Conservation (phyloP, 2,888 invertebrate genomes). For the Campoletis raptor region DNA sequence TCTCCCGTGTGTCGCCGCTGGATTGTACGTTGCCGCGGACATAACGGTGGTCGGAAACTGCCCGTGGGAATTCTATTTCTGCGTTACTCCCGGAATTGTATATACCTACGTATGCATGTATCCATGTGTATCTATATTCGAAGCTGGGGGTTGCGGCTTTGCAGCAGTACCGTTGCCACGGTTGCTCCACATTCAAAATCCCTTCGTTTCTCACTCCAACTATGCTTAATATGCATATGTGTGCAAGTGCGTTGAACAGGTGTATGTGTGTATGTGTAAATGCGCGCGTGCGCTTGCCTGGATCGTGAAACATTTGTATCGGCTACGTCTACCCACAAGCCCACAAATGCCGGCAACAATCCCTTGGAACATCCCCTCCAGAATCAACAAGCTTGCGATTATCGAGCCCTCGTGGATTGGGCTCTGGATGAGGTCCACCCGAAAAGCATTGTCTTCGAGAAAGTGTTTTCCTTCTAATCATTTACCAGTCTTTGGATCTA, state of each 20-base stretch:
- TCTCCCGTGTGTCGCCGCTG: slow-evolving; percentile 42
- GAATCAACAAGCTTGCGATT: slow-evolving; percentile 23
- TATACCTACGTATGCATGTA: neutral
- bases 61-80: slow-evolving; percentile 69
- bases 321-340: slow-evolving; percentile 60
- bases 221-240: neutral
- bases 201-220: slow-evolving; percentile 11
- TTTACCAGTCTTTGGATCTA: slow-evolving; percentile 37
- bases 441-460: slow-evolving; percentile 59
- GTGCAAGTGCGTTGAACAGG: neutral
- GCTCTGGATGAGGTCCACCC: slow-evolving; percentile 37
- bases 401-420: slow-evolving; percentile 22
- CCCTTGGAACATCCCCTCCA: slow-evolving; percentile 14
- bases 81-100: slow-evolving; percentile 35
- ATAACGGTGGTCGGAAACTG: slow-evolving; percentile 66
- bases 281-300: neutral
- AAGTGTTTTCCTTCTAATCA: slow-evolving; percentile 63
- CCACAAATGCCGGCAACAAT: slow-evolving; percentile 50
- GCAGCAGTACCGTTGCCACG: slow-evolving; percentile 17
- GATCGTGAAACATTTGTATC: slow-evolving; percentile 64
- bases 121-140: neutral
- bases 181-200: slow-evolving; percentile 40
- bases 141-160: slow-evolving; percentile 39
- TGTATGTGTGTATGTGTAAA: neutral
- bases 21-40: slow-evolving; percentile 63